These are phyloP conservation scores for Muraenolepis orangiensis DNA, from an alignment of 2,797 vertebrate species.

Conservation along the genomic window DNA sequence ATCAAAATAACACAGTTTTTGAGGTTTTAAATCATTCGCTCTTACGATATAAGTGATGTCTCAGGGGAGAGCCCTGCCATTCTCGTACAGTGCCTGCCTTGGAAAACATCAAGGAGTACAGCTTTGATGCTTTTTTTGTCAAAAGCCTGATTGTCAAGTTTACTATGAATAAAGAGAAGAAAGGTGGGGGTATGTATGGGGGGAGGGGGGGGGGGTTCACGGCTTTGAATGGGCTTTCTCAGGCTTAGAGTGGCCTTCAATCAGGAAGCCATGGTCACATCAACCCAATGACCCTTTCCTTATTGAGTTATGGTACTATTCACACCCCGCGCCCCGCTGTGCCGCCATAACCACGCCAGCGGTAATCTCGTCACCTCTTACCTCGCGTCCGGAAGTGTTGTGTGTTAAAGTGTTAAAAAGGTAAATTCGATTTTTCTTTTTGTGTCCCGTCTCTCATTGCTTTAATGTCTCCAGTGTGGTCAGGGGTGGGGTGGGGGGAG, in stretches of 20 bases:
- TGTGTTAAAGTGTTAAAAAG: constrained; percentile 32
- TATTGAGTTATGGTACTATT: constrained; percentile 46
- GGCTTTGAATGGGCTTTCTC: constrained; percentile 27
- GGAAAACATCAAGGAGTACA: neutral
- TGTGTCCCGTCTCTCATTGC: constrained; percentile 31
- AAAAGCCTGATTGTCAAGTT: neutral
- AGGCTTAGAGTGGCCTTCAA: constrained; percentile 29
- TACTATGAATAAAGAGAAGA: constrained; percentile 6
- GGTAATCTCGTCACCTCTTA: constrained; percentile 38
- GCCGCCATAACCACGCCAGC: constrained; percentile 31
- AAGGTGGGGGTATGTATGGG: neutral
- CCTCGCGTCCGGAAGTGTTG: constrained; percentile 37
- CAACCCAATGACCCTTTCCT: constrained; percentile 47
- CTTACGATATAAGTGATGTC: too few relatives aligned
- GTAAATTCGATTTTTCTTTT: constrained; percentile 40
- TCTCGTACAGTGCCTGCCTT: neutral
- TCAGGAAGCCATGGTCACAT: constrained; percentile 26
- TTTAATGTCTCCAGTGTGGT: constrained; percentile 13
- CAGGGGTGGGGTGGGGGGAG: neutral
- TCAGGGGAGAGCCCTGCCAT: neutral
- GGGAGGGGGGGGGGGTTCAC: neutral
- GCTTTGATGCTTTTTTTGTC: neutral
- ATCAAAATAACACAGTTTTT: too few relatives aligned
- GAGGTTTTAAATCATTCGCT: too few relatives aligned
- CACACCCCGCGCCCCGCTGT: constrained; percentile 23